These are phyloP conservation scores for Botrylloides violaceus DNA, from an alignment of 23 tunicate species.

Conservation along the genomic window DNA sequence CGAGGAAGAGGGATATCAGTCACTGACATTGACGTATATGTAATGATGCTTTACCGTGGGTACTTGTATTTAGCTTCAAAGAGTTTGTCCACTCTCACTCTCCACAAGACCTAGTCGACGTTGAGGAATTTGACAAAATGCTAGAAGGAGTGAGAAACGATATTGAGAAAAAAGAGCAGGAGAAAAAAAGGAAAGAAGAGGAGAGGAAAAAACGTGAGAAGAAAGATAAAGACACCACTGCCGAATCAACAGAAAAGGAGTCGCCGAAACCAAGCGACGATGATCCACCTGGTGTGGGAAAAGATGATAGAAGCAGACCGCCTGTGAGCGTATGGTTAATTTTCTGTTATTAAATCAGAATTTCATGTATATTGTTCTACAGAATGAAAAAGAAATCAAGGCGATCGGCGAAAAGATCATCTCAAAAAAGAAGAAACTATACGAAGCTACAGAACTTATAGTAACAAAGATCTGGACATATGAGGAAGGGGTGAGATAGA, in stretches of 20 bases:
- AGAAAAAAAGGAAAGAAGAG: slow-evolving; percentile 9
- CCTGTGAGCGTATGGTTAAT: slow-evolving; percentile 5
- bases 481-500: slow-evolving; percentile 92
- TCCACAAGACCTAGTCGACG: slow-evolving; percentile 40
- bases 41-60: not conserved
- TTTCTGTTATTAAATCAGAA: not conserved
- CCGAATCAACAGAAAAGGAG: slow-evolving; percentile 8
- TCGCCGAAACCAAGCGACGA: slow-evolving; percentile 43
- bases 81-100: slow-evolving; percentile 60
- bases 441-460: slow-evolving; percentile 53
- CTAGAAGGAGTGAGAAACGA: slow-evolving; percentile 37
- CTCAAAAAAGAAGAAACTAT: slow-evolving; percentile 43
- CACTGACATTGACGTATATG: not conserved
- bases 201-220: slow-evolving; percentile 11
- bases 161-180: slow-evolving; percentile 24
- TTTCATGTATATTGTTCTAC: not conserved
- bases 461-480: slow-evolving; percentile 91
- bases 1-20: too few species aligned
- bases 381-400: slow-evolving; percentile 67
- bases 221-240: slow-evolving; percentile 25
- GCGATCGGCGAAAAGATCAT: slow-evolving; percentile 33
- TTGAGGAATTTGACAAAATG: slow-evolving; percentile 34
- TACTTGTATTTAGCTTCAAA: slow-evolving; percentile 17
- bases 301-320: slow-evolving; percentile 55
- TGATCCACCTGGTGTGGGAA: slow-evolving; percentile 67